phyloP scores from a whole-genome alignment of 2,797 vertebrate genomes.

The Synaphobranchus kaupii region DNA sequence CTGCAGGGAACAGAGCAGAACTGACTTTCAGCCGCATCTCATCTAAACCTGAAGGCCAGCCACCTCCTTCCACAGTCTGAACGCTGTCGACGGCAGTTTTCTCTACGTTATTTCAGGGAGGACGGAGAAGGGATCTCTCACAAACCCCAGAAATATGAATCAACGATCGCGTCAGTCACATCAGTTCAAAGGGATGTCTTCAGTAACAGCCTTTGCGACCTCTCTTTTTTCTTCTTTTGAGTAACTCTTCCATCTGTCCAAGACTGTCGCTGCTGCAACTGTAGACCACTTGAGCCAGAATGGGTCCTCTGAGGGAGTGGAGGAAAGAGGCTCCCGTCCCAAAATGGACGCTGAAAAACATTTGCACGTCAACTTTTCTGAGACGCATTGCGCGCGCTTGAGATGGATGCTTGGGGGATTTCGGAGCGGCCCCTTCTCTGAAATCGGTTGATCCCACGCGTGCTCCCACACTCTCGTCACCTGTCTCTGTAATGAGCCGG shows the following conservation, averaged over 20 bases:
- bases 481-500: background rate
- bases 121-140: background rate
- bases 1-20: background rate
- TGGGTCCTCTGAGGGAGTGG: background rate
- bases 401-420: background rate
- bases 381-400: background rate
- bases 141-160: background rate
- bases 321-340: background rate
- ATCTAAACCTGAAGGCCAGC: background rate
- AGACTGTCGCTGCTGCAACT: background rate
- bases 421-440: background rate
- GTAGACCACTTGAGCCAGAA: background rate
- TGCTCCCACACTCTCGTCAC: background rate
- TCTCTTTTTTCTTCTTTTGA: background rate
- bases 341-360: background rate
- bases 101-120: background rate
- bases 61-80: background rate
- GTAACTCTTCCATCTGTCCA: background rate
- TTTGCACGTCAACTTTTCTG: background rate
- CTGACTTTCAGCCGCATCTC: background rate
- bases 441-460: background rate
- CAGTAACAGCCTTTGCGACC: background rate
- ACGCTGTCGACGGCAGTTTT: background rate
- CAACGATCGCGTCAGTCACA: background rate
- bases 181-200: background rate